Conservation (phyloP, 1,140 invertebrate species). For the Hestina assimilis region DNA sequence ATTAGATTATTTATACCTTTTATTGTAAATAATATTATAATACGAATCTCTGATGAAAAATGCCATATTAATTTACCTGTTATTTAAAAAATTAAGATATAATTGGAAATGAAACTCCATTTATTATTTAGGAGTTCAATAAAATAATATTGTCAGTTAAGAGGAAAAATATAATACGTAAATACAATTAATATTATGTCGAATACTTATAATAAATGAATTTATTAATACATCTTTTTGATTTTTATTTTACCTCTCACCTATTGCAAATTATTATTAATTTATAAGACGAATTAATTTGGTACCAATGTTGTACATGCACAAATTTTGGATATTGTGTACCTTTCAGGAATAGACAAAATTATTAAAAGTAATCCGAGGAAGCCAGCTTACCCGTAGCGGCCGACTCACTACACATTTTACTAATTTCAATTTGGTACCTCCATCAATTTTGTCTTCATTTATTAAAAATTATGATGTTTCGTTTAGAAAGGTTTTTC, state of each 20-base stretch:
- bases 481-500: no score
- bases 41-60: slow-evolving; percentile 29
- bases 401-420: no score
- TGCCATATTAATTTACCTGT: slow-evolving; percentile 57
- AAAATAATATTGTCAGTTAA: background rate
- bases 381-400: no score
- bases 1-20: slow-evolving; percentile 6
- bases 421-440: no score
- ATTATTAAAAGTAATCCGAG: no score
- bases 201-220: slow-evolving; percentile 19
- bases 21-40: slow-evolving; percentile 57
- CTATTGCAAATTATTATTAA: background rate
- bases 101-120: slow-evolving; percentile 2
- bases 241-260: background rate
- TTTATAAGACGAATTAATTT: no score
- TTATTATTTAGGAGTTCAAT: background rate
- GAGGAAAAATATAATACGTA: background rate
- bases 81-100: slow-evolving; percentile 25
- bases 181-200: no score
- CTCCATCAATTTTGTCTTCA: no score
- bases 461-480: no score
- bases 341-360: no score
- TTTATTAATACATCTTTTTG: slow-evolving; percentile 7
- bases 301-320: no score
- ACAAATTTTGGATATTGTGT: no score